These are phyloP conservation scores for Uropsilus gracilis DNA, from an alignment of 2,113 vertebrate species.

Conservation along the genomic window DNA sequence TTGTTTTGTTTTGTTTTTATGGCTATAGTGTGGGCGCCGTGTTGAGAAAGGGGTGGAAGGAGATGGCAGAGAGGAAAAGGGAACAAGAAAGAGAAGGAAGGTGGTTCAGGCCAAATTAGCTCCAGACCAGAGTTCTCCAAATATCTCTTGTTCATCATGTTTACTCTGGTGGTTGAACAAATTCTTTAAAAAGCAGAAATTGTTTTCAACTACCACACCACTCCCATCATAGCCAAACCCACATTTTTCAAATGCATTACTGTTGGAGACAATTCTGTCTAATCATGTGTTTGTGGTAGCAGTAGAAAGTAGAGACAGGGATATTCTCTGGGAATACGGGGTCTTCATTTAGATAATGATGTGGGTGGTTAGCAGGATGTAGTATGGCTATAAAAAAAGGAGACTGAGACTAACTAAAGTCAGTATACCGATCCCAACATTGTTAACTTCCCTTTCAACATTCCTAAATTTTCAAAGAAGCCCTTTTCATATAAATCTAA, in stretches of 20 bases:
- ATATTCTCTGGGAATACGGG: neutral
- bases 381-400: neutral
- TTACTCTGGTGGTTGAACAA: neutral
- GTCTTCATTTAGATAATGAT: neutral
- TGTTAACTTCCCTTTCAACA: neutral
- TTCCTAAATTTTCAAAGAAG: neutral
- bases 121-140: neutral
- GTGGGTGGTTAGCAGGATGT: neutral
- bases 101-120: neutral
- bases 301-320: neutral
- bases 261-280: neutral
- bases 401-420: neutral
- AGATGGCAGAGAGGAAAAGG: neutral
- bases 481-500: neutral
- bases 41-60: neutral
- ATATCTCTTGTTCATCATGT: neutral
- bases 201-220: neutral
- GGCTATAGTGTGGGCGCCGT: neutral
- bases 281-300: neutral
- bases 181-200: constrained; percentile 23
- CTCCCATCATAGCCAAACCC: neutral
- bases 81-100: neutral
- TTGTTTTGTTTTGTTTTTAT: too few species aligned
- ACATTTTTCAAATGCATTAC: neutral
- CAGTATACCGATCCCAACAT: neutral